phyloP scores from a whole-genome alignment of 92 coral and sea anemone genomes.

The Porites cylindrica region DNA sequence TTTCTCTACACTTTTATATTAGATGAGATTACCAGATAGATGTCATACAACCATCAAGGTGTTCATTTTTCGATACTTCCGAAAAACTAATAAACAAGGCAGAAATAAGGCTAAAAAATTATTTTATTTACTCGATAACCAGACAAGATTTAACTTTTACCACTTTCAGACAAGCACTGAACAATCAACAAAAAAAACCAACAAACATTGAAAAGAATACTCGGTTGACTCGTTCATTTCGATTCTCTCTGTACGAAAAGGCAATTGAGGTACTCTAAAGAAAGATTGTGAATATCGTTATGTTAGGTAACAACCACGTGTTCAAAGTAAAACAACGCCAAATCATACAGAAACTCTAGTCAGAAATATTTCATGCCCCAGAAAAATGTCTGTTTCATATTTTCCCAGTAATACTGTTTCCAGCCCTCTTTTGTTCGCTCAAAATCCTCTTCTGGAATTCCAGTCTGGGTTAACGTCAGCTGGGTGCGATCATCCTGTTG shows the following conservation, averaged over 20 bases:
- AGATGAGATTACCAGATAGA: too few species aligned
- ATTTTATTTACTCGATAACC: neutral
- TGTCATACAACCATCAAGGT: too few species aligned
- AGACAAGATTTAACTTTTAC: neutral
- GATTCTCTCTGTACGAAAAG: constrained; percentile 41
- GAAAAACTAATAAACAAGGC: neutral
- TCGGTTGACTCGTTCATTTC: neutral
- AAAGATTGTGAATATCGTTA: neutral
- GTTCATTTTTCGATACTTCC: too few species aligned
- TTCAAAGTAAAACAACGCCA: constrained; percentile 47
- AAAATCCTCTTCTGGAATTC: constrained; percentile 89
- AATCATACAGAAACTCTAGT: constrained; percentile 66
- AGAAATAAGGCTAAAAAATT: neutral
- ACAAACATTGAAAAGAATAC: neutral
- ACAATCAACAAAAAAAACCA: neutral
- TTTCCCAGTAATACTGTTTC: constrained; percentile 96
- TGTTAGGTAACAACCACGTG: constrained; percentile 29
- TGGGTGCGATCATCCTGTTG: constrained; percentile 92
- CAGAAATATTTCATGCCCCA: constrained; percentile 95
- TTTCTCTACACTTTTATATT: too few species aligned
- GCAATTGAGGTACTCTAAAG: constrained; percentile 10
- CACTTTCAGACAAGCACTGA: neutral
- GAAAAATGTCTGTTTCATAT: constrained; percentile 89
- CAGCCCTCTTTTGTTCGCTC: constrained; percentile 93
- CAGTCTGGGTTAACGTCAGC: constrained; percentile 84